These are phyloP conservation scores for Strongylocentrotus purpuratus DNA, from an alignment of 35 echinoderm and acorn worm genomes.

Conservation along the genomic window DNA sequence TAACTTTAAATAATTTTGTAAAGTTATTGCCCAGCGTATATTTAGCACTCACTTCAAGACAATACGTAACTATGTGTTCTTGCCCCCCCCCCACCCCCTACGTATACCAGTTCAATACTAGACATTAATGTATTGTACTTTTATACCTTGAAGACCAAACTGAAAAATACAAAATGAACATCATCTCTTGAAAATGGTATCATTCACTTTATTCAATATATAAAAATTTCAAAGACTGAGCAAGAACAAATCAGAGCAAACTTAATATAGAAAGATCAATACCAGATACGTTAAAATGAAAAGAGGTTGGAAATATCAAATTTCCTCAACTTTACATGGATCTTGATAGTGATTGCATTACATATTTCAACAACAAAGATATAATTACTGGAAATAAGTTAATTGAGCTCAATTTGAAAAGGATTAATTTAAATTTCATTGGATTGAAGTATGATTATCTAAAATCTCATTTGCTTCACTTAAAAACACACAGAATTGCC, in stretches of 20 bases:
- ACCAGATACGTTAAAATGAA: neutral
- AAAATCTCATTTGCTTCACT: neutral
- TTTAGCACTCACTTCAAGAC: too few species aligned
- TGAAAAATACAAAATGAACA: neutral
- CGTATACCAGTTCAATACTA: too few species aligned
- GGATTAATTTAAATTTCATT: neutral
- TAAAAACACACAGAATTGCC: neutral
- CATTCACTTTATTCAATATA: constrained; percentile 2
- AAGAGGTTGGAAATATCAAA: neutral
- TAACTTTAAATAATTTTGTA: too few species aligned
- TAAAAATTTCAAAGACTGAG: constrained; percentile 5
- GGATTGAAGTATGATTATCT: neutral
- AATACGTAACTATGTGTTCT: too few species aligned
- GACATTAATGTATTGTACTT: neutral
- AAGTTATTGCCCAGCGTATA: too few species aligned
- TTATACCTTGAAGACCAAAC: neutral
- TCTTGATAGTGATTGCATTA: neutral
- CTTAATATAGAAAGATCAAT: neutral
- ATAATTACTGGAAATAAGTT: neutral
- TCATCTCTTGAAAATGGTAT: neutral
- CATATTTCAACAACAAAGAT: neutral
- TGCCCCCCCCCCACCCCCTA: too few species aligned
- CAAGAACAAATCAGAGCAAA: constrained; percentile 4
- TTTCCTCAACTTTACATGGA: neutral
- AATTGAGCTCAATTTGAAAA: neutral